These are phyloP conservation scores for Spodoptera picta DNA, from an alignment of 2,888 invertebrate species.

Conservation along the genomic window DNA sequence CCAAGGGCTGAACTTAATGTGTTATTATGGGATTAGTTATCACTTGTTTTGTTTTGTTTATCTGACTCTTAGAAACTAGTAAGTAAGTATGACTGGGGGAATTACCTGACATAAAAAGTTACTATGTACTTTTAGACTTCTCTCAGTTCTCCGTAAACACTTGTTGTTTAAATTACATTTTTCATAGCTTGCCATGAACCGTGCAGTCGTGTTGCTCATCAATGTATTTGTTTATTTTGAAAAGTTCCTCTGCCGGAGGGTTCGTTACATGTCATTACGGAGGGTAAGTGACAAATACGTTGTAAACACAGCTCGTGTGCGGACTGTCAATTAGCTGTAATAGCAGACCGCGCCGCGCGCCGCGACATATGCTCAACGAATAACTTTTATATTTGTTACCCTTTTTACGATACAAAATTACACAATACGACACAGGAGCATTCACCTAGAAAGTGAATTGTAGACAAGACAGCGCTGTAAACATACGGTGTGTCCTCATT, in stretches of 20 bases:
- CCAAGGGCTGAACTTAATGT: slow-evolving; percentile 44
- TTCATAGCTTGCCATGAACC: slow-evolving; percentile 40
- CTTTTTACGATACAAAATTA: slow-evolving; percentile 82
- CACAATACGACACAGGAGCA: slow-evolving; percentile 52
- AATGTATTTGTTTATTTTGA: slow-evolving; percentile 72
- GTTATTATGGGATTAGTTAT: slow-evolving; percentile 38
- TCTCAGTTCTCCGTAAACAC: slow-evolving; percentile 1
- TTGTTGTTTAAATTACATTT: slow-evolving; percentile 22
- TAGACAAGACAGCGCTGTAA: slow-evolving; percentile 26
- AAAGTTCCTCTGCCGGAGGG: slow-evolving; percentile 67
- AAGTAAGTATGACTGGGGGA: slow-evolving; percentile 5
- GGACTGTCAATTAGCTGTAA: slow-evolving; percentile 83
- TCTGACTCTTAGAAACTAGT: slow-evolving; percentile 5
- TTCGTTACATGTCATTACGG: slow-evolving; percentile 78
- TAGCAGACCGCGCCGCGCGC: slow-evolving; percentile 66
- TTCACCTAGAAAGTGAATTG: slow-evolving; percentile 47
- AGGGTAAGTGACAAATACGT: slow-evolving; percentile 84
- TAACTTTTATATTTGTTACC: slow-evolving; percentile 79
- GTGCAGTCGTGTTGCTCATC: slow-evolving; percentile 48
- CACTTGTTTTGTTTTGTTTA: slow-evolving; percentile 17
- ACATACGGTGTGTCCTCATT: slow-evolving; percentile 33
- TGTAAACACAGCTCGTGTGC: slow-evolving; percentile 77
- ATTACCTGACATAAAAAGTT: slow-evolving; percentile 20
- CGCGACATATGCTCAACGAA: slow-evolving; percentile 81
- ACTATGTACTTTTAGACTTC: not conserved